Base-by-base conservation (phyloP, 2,888 invertebrate genomes). In the Adineta ricciae region DNA sequence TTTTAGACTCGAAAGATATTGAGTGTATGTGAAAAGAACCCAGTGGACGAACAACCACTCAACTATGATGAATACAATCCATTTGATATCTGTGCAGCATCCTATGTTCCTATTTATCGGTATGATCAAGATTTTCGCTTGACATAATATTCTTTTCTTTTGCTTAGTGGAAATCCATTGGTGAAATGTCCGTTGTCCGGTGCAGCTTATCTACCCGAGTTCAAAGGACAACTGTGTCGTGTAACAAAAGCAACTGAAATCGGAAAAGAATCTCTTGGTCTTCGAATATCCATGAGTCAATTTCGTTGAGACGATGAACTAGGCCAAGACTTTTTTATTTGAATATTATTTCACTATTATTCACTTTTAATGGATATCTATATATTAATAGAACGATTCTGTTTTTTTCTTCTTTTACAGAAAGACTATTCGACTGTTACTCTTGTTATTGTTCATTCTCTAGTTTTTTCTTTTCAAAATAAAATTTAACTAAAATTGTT, bases 11-110 rank as follows among this genome's bases (percentile, higher is more conserved):
- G 97, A 86, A 98, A 98, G 90, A 94, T 98, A 84, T 91, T 97
- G 5, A 95, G 95, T 91, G 96, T 95, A 0, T 97, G 97, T 89
- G 97, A 97, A 89, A 94, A 95, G 87, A 96, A 94, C 87, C 94
- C 94, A 0, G 93, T 93, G 1, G 97, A 98, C 89, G 95, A 96
- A 89, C 94, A 96, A 87, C 93, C 94, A 88, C 90, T 99, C 84
- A 92, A 93, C 0, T 99, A 99, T 89, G 98, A 99, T 88, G 96
- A 98, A 89, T 96, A 97, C 90, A 99, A 99, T 91, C 99, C 99
- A 0, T 99, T 99, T 91, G 94, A 93, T 86, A 92, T 99, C 73
- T 99, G 99, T 90, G 97, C 95, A 0, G 93, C 94, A 52, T 94
- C 95, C 41, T 98, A 95, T 91, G 94, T 93, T 83, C 98, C 99